Evolutionary conservation across 2,888 invertebrate species (phyloP), one percentile per base, ranked within the genome.

Genomic region (Lasius fuliginosus): DNA sequence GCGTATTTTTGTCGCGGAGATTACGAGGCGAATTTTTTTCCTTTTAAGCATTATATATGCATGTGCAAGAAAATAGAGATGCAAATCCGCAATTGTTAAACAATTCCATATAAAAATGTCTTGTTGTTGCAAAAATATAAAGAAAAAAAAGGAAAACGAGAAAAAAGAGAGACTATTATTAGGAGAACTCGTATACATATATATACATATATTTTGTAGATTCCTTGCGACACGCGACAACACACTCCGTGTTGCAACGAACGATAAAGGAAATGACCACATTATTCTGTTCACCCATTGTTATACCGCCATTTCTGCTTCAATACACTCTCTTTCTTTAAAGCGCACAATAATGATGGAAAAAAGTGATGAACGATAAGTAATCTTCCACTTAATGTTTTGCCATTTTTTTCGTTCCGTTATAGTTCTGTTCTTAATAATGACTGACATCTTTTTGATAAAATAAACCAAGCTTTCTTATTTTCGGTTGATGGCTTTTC

Each of bases 371-470:
- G 27, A 49, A 56, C 8, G n/a, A n/a, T 30, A 56, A 79, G 58
- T 58, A 60, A 60, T 73, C 33, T 58, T 46, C 42, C 23, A 73
- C 79, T 81, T 60, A 60, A 46, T 46, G 58, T 71, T 73, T 71
- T 46, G 42, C 33, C 23, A 33, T 1, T 46, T 69, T 60, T 69
- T 27, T 42, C 9, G 0, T 53, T 71, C 12, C 18, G 46, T 49
- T 65, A 11, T 40, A 40, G 8, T 30, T 69, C n/a, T 27, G 53
- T 68, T 68, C 30, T 40, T 30, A 42, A 60, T 46, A 73, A 69
- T 33, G 15, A 73, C 18, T 15, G 46, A 36, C 58, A n/a, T 60
- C 60, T 58, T 71, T 69, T 56, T 40, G 12, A 40, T 33, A 71
- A 73, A 73, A 60, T 79, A 79, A 73, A 30, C 8, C 12, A 12